These are phyloP conservation scores for Syngnathoides biaculeatus DNA, from an alignment of 2,113 vertebrate species.

Conservation along the genomic window DNA sequence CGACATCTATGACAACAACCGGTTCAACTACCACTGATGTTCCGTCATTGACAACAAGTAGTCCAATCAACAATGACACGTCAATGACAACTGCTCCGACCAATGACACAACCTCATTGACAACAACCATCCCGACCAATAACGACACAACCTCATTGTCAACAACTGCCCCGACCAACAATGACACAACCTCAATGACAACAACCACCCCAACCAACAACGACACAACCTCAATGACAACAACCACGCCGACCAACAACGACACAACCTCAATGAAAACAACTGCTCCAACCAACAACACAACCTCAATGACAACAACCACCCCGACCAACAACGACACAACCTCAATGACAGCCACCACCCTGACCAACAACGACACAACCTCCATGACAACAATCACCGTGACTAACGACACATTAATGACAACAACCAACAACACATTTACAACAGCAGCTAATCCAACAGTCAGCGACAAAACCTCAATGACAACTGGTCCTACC, in stretches of 20 bases:
- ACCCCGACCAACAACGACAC: neutral
- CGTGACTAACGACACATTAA: neutral
- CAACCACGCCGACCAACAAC: neutral
- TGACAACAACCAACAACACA: slow-evolving; percentile 6
- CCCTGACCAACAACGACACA: slow-evolving; percentile 1
- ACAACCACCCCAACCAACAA: neutral
- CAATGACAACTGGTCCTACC: neutral
- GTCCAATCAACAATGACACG: neutral
- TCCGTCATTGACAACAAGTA: neutral
- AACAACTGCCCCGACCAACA: neutral
- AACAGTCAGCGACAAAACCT: neutral
- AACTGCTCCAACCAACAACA: fast-evolving
- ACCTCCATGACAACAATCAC: neutral
- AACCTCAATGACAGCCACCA: neutral
- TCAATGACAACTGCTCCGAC: fast-evolving
- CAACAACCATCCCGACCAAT: neutral
- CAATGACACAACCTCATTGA: neutral
- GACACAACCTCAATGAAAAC: neutral
- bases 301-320: neutral
- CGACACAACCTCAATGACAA: neutral
- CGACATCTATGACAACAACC: neutral
- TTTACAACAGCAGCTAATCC: neutral
- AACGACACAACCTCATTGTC: neutral
- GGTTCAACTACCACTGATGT: neutral
- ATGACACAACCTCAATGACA: neutral